Evolutionary conservation across 92 coral and sea anemone genomes (phyloP), one percentile per base, ranked within the genome.

Genomic region (Zoanthus sansibaricus): DNA sequence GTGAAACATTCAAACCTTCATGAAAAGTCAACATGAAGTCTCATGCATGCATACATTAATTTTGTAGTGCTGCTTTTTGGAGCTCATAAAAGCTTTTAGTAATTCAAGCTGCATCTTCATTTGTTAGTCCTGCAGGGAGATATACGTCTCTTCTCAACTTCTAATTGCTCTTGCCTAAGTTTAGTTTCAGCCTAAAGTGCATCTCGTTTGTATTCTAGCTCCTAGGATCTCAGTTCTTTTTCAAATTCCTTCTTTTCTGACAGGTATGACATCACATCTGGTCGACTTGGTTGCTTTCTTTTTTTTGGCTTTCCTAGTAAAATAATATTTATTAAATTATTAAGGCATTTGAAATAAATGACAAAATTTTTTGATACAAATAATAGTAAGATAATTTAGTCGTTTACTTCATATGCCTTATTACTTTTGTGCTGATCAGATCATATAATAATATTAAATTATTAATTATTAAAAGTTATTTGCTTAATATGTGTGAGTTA

Each of bases 181-280:
- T 89, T 91, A 61, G 92, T 84, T 67, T 89, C 92, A 56, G 82
- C 84, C 61, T 75, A 78, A 71, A 89, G 85, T 69, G 84, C 88
- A 79, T 89, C 89, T 18, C 77, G 82, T 83, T 89, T 89, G 55
- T 85, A 89, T 71, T 89, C 92, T 25, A 91, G 94, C 86, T 91
- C 94, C 79, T 76, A 62, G 72, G 86, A 64, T 84, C 89, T 55
- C 44, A 73, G 45, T 76, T 47, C 89, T 32, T 15, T 49, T 45
- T 75, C 77, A 47, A 88, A 18, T 64, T 88, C 94, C 71, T 78
- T 91, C 77, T 91, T 89, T 70, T 91, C 93, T 91, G 91, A 62
- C 89, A 88, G 91, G 77, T 80, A 88, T 52, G 58, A 58, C 86
- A 91, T 76, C 73, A 91, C 62, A 83, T 88, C 91, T 42, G 88